Percentiles rank a stretch among this genome's conserved stretches.
Conservation (phyloP, 1,140 invertebrate genomes). For the Caenorhabditis remanei region DNA sequence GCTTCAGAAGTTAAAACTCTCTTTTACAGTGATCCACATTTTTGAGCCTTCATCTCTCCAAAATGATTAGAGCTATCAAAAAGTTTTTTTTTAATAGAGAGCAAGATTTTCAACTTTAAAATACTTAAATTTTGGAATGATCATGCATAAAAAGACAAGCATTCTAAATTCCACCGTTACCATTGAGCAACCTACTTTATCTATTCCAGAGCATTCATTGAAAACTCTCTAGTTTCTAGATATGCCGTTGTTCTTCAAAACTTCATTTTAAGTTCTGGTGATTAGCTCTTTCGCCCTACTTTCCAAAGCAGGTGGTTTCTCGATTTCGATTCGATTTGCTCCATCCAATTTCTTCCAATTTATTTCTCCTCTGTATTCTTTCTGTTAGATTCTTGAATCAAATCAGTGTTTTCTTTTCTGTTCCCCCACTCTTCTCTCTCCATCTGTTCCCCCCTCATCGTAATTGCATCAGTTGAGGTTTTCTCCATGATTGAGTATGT, state of each 20-base stretch:
- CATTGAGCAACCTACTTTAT: no score
- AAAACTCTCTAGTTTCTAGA: not conserved
- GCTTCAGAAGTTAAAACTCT: no score
- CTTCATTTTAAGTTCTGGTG: not conserved
- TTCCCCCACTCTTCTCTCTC: not conserved
- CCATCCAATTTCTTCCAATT: constrained; percentile 19
- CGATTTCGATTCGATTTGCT: constrained; percentile 12
- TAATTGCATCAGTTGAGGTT: constrained; percentile 49
- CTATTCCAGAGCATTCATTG: no score
- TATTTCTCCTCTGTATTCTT: constrained; percentile 4
- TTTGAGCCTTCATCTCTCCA: no score
- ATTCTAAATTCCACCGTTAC: no score
- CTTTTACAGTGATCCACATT: no score
- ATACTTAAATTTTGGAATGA: no score
- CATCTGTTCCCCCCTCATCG: not conserved
- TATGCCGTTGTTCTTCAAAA: not conserved
- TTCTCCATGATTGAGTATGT: constrained; percentile 33
- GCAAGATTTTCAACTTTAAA: no score
- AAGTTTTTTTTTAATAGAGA: no score
- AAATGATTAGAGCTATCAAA: no score
- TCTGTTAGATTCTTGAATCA: constrained; percentile 13
- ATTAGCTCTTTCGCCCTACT: not conserved
- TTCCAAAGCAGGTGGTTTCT: constrained; percentile 3
- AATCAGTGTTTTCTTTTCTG: not conserved
- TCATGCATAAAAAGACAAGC: no score